phyloP scores from a whole-genome alignment of 1,140 invertebrate species.

The Dolichoris vasculosae region DNA sequence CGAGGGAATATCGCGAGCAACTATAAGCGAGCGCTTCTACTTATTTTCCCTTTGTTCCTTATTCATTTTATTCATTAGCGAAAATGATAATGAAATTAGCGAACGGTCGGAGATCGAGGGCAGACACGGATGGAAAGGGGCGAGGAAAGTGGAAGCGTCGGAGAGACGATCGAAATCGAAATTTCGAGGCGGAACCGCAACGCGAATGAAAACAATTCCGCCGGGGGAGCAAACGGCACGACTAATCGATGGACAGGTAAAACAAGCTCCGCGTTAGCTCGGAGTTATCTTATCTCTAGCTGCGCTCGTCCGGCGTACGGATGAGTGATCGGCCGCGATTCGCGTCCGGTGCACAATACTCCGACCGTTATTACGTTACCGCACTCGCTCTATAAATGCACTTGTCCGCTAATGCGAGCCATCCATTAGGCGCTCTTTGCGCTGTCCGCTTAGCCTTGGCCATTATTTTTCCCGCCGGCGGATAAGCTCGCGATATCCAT shows the following conservation, averaged over 20 bases:
- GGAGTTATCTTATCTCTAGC: conserved; percentile 47
- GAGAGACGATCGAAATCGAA: conserved; percentile 19
- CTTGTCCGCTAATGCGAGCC: conserved; percentile 27
- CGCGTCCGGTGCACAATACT: conserved; percentile 29
- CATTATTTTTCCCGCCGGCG: background rate
- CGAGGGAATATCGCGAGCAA: background rate
- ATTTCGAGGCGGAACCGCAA: conserved; percentile 16
- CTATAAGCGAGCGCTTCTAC: background rate
- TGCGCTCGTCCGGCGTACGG: conserved; percentile 17
- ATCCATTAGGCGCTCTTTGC: conserved; percentile 32
- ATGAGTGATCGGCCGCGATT: conserved; percentile 40
- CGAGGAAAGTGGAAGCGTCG: background rate
- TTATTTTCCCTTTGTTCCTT: conserved; percentile 16
- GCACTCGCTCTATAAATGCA: background rate
- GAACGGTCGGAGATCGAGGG: background rate
- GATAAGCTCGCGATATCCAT: background rate
- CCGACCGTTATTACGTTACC: conserved; percentile 22
- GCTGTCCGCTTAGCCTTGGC: background rate
- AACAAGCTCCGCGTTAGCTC: background rate
- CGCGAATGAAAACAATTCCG: background rate
- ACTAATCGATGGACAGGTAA: conserved; percentile 17
- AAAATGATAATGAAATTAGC: conserved; percentile 35
- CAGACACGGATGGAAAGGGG: too few species aligned
- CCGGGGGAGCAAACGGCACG: background rate
- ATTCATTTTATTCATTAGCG: conserved; percentile 31